phyloP scores from a whole-genome alignment of 2,888 invertebrate genomes.

The Thumatha senex region DNA sequence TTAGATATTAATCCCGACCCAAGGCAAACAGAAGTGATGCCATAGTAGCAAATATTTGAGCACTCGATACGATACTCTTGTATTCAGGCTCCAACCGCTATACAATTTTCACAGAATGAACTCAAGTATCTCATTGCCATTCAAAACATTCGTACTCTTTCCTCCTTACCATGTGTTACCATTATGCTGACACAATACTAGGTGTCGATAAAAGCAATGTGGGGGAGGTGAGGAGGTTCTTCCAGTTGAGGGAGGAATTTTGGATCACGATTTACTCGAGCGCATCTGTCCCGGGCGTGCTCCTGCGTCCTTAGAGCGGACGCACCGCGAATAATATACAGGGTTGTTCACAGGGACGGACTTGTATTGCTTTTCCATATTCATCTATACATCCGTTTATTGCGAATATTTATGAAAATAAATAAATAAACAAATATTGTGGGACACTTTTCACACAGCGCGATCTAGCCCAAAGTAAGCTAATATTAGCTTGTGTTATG shows the following conservation, averaged over 20 bases:
- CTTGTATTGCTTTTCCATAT: slow-evolving; percentile 16
- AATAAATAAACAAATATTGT: too few species aligned
- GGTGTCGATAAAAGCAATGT: slow-evolving; percentile 42
- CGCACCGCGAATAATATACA: slow-evolving; percentile 57
- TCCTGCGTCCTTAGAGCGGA: slow-evolving; percentile 65
- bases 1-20: too few species aligned
- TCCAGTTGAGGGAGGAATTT: slow-evolving; percentile 38
- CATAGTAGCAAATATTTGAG: slow-evolving; percentile 8
- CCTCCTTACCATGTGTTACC: slow-evolving; percentile 56
- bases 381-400: not conserved
- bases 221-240: slow-evolving; percentile 27
- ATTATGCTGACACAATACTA: slow-evolving; percentile 55
- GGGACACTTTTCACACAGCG: too few species aligned
- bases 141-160: slow-evolving; percentile 50
- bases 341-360: slow-evolving; percentile 49
- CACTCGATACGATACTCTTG: slow-evolving; percentile 11
- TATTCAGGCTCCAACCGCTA: slow-evolving; percentile 26
- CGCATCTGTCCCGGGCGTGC: slow-evolving; percentile 70
- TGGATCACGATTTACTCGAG: slow-evolving; percentile 67
- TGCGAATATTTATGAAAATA: not conserved
- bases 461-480: too few species aligned
- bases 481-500: too few species aligned
- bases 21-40: too few species aligned
- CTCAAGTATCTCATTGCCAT: slow-evolving; percentile 48
- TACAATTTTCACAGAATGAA: slow-evolving; percentile 47